Evolutionary conservation across 2,888 invertebrate species (phyloP).

Genomic region (Tetropium fuscum): DNA sequence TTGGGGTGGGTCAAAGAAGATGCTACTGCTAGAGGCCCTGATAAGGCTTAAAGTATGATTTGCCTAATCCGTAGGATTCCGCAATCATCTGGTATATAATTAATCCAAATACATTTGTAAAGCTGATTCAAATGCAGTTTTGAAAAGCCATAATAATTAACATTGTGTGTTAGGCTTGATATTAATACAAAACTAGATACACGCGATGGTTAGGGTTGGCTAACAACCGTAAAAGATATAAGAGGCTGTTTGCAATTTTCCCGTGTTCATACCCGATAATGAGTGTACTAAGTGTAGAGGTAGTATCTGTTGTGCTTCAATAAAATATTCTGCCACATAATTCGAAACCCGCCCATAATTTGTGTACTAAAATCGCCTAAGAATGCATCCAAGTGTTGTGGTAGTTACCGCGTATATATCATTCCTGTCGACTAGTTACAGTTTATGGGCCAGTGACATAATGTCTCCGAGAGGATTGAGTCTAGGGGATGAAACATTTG

Average conservation of each 20-base stretch:
- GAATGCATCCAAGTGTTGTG: slow-evolving; percentile 45
- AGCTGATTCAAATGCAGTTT: no score
- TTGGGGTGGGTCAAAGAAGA: no score
- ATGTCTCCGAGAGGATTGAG: slow-evolving; percentile 51
- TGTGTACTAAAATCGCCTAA: slow-evolving; percentile 3
- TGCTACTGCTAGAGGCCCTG: no score
- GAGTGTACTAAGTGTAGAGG: slow-evolving; percentile 47
- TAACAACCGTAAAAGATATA: slow-evolving; percentile 60
- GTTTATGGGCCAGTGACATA: slow-evolving; percentile 53
- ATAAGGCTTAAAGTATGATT: no score
- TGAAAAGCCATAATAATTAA: no score
- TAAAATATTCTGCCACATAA: no score
- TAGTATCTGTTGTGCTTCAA: slow-evolving; percentile 25
- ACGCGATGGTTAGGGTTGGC: slow-evolving; percentile 62
- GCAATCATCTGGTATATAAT: no score
- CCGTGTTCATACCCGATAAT: slow-evolving; percentile 53
- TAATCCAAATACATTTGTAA: no score
- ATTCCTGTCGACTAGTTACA: slow-evolving; percentile 27
- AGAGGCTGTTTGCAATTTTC: slow-evolving; percentile 42
- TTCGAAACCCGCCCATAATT: no score
- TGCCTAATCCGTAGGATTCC: no score
- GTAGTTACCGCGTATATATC: slow-evolving; percentile 42
- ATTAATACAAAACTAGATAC: no score
- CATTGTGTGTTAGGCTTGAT: no score
- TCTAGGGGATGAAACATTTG: slow-evolving; percentile 52